phyloP scores from a whole-genome alignment of 2,888 invertebrate genomes.

The Drosophila recens region DNA sequence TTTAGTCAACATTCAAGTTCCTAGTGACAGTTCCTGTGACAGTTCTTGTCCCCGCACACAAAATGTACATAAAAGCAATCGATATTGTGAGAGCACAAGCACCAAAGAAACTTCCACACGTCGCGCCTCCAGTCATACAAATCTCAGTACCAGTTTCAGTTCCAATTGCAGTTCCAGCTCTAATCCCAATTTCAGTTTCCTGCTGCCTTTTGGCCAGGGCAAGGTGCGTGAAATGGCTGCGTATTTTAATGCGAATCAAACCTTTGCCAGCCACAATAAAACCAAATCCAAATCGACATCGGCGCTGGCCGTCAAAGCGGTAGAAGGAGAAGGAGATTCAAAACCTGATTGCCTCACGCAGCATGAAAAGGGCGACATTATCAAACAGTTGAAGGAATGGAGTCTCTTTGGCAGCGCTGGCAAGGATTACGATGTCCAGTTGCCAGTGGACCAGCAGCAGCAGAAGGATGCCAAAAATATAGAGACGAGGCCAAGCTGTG shows the following conservation, averaged over 20 bases:
- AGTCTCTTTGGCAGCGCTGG: constrained; percentile 83
- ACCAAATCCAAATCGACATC: constrained; percentile 77
- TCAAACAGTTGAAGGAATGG: constrained; percentile 84
- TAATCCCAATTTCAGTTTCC: constrained; percentile 65
- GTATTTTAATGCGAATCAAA: constrained; percentile 87
- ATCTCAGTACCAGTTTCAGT: constrained; percentile 63
- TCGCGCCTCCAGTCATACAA: constrained; percentile 63
- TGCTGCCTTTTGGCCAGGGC: constrained; percentile 86
- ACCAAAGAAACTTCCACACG: constrained; percentile 41
- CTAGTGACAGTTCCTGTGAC: constrained; percentile 82
- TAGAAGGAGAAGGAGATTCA: background rate
- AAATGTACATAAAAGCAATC: constrained; percentile 77
- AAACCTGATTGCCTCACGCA: constrained; percentile 58
- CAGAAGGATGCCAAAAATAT: constrained; percentile 22
- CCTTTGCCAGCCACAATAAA: constrained; percentile 44
- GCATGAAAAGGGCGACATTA: constrained; percentile 79
- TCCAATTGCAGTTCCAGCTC: constrained; percentile 34
- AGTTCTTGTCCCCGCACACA: constrained; percentile 64
- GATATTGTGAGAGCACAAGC: constrained; percentile 73
- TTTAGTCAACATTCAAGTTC: constrained; percentile 77
- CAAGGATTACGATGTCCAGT: constrained; percentile 73
- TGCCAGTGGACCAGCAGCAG: constrained; percentile 30
- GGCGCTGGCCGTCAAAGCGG: constrained; percentile 42
- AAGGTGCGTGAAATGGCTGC: constrained; percentile 90
- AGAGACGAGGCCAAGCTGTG: constrained; percentile 62